Evolutionary conservation across 1,140 invertebrate species (phyloP).

Genomic region (Cotesia chilonis): DNA sequence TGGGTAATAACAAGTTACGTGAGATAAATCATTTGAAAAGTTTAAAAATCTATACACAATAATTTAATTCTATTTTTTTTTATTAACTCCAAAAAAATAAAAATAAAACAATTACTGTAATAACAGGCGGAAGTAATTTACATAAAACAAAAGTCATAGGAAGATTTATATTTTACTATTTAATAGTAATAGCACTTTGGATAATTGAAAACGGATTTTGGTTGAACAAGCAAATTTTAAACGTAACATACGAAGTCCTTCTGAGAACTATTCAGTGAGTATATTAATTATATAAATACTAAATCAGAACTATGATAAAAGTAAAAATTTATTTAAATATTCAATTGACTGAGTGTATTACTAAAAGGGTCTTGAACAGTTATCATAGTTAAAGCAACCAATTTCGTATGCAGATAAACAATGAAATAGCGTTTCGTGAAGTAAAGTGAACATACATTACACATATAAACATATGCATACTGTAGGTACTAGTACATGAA

Average conservation of each 20-base stretch:
- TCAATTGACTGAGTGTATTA: background rate
- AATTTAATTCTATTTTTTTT: constrained; percentile 19
- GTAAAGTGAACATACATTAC: no score
- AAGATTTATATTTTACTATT: constrained; percentile 45
- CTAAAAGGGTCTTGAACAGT: constrained; percentile 7
- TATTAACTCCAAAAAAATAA: constrained; percentile 20
- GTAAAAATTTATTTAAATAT: background rate
- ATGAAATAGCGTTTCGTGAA: constrained; percentile 30
- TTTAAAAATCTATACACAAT: constrained; percentile 25
- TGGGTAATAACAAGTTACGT: constrained; percentile 47
- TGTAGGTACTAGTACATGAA: constrained; percentile 4
- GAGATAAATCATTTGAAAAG: constrained; percentile 24
- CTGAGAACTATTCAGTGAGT: no score
- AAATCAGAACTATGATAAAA: background rate
- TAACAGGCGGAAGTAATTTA: constrained; percentile 40
- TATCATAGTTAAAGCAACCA: constrained; percentile 9
- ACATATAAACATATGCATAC: no score
- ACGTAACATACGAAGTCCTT: background rate
- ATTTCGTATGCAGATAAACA: constrained; percentile 35
- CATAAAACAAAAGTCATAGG: constrained; percentile 42
- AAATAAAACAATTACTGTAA: constrained; percentile 14
- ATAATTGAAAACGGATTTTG: constrained; percentile 43
- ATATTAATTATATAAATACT: background rate
- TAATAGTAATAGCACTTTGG: constrained; percentile 43
- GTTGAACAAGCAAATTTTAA: constrained; percentile 41